Evolutionary conservation across 2,113 vertebrate genomes (phyloP), one percentile per base, ranked within the genome.

Genomic region (Leptobrachium leishanense): DNA sequence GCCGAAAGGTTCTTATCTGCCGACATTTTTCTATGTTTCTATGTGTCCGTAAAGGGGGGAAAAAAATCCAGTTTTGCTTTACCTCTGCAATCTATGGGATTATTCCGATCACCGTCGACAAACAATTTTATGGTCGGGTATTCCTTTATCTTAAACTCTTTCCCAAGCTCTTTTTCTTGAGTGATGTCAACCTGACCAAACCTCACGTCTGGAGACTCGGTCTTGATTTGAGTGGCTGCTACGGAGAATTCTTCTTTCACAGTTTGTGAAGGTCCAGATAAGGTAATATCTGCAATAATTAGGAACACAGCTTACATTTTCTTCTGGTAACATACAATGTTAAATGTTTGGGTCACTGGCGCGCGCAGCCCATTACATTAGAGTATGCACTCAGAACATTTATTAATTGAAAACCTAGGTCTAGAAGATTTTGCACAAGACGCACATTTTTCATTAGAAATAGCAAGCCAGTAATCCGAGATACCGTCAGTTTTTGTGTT

Each of bases 81-180:
- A 98, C 97, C 92, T 86, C 94, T 92, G 83, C 95, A 98, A 59
- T 86, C 84, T 63, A 88, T 89, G 20, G 95, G 93, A 54, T 92
- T 88, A 43, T 88, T 79, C 84, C 93, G 93, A 76, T 94, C 91
- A 74, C 95, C 94, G n/a, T 91, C 88, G 1, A 95, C 87, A 88
- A 94, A 98, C 39, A 98, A 88, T 76, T 90, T 92, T 85, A 98
- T 84, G 0, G 88, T 84, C 0, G 94, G 93, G 31, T 91, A 87
- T 11, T 85, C 83, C 1, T 74, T 87, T 40, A 92, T 84, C 0
- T 90, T 87, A 73, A 98, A 94, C 65, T 94, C 90, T 84, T 93
- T 89, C 2, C 79, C 89, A 59, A 98, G 88, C 0, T 94, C 91
- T 1, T 88, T 91, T 79, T 99, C 93, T 7, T 94, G 82, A 0